phyloP scores from a whole-genome alignment of 2,113 vertebrate genomes.

The Cyanocitta stelleri region DNA sequence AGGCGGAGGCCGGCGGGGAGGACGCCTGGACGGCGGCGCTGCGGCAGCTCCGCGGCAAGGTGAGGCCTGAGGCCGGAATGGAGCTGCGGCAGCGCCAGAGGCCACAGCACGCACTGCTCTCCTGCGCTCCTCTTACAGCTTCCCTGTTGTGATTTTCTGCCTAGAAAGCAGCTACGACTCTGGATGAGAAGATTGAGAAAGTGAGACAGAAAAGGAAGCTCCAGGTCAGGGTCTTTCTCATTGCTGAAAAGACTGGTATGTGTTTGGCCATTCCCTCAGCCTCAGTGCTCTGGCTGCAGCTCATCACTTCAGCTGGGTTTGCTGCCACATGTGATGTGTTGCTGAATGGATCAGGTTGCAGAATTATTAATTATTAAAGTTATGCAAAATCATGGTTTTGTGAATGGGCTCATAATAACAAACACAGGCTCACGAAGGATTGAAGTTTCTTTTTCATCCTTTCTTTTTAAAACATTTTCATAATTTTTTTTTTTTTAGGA shows the following conservation, averaged over 20 bases:
- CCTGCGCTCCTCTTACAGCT: background rate
- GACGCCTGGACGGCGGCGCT: constrained; percentile 80
- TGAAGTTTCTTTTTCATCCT: background rate
- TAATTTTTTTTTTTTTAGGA: constrained; percentile 56
- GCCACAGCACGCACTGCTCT: fast-evolving
- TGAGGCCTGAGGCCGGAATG: constrained; percentile 28
- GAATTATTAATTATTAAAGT: background rate
- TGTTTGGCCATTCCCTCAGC: background rate
- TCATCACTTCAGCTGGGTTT: background rate
- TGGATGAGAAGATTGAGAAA: constrained; percentile 95
- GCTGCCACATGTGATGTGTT: background rate
- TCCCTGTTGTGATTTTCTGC: background rate
- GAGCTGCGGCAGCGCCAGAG: background rate
- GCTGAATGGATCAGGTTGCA: background rate
- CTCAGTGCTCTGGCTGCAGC: background rate
- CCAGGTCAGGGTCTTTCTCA: constrained; percentile 65
- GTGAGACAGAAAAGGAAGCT: constrained; percentile 85
- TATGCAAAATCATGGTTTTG: background rate
- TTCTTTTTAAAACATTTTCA: background rate
- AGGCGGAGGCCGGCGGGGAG: constrained; percentile 74
- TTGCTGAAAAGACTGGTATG: background rate
- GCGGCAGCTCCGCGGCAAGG: constrained; percentile 87
- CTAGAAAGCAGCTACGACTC: constrained; percentile 84
- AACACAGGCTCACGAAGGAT: background rate
- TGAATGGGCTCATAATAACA: background rate